Percentiles rank a stretch among this genome's conserved stretches.
Conservation (phyloP, 1,140 invertebrate genomes). For the Riptortus pedestris region DNA sequence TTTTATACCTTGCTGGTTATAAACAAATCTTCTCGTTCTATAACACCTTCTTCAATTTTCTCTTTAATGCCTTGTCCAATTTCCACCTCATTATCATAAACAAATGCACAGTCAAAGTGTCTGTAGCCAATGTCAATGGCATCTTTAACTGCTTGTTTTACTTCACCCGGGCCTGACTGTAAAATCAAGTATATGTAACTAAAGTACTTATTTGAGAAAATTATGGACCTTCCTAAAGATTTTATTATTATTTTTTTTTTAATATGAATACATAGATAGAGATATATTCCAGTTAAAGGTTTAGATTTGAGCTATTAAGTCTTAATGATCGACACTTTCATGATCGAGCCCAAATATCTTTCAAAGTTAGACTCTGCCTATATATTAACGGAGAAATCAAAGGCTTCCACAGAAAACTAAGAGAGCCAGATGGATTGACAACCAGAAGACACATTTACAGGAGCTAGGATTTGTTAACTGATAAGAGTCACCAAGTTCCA, state of each 20-base stretch:
- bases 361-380: too few species aligned
- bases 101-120: conserved; percentile 71
- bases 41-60: conserved; percentile 56
- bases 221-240: too few species aligned
- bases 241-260: not conserved
- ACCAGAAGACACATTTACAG: too few species aligned
- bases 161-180: conserved; percentile 45
- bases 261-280: not conserved
- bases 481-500: too few species aligned
- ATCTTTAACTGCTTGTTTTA: conserved; percentile 46
- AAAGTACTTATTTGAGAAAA: not conserved
- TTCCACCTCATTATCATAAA: conserved; percentile 74
- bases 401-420: too few species aligned
- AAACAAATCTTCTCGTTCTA: conserved; percentile 63
- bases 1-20: conserved; percentile 59
- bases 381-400: too few species aligned
- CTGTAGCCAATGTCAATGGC: conserved; percentile 69
- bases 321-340: too few species aligned
- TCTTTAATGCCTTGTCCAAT: conserved; percentile 64
- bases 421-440: too few species aligned
- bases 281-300: too few species aligned
- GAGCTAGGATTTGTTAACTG: too few species aligned
- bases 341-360: too few species aligned
- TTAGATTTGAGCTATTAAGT: too few species aligned
- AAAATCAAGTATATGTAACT: conserved; percentile 22